Base-by-base conservation (phyloP, 2,113 vertebrate genomes). In the Indicator indicator region DNA sequence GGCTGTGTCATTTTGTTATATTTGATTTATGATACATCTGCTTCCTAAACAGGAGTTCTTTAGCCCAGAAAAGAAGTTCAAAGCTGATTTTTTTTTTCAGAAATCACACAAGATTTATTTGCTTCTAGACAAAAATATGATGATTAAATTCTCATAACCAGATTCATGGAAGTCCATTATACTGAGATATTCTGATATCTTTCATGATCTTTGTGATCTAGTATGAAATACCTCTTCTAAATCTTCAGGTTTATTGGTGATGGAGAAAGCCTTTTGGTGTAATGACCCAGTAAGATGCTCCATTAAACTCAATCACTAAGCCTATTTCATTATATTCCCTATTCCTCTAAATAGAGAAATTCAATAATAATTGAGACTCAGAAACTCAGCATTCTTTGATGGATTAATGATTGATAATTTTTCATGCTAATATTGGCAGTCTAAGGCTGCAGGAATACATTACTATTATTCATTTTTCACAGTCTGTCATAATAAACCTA, bases 341-440 rank as follows among this genome's bases (percentile, higher is more conserved):
- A 44, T 97, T 94, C 80, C 42, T 95, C 70, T 94, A 97, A 96
- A 96, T 59, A 83, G 28, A 96, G 55, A 68, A 93, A 78, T 94
- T 92, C 84, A 95, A 75, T 95, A 96, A 95, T 94, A 97, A 97
- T 90, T 93, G 83, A 71, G 42, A 94, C 36, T 86, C 77, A 30
- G 89, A 94, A 97, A 95, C 33, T 94, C 94, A 91, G 78, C 16
- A 63, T 95, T 89, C 42, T 97, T 79, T 96, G 95, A 97, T 96
- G 89, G 87, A 97, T 97, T 97, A 91, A 95, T 95, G 96, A 97
- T 88, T 96, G 95, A 95, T 96, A 96, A 90, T 97, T 97, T 97
- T 96, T 97, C 93, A 94, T 93, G 82, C 89, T 97, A 95, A 94
- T 97, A 97, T 97, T 97, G 97, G 72, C 97, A 97, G 77, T 52